Evolutionary conservation across 2,888 invertebrate genomes (phyloP).

Genomic region (Branchipolynoe longqiensis): DNA sequence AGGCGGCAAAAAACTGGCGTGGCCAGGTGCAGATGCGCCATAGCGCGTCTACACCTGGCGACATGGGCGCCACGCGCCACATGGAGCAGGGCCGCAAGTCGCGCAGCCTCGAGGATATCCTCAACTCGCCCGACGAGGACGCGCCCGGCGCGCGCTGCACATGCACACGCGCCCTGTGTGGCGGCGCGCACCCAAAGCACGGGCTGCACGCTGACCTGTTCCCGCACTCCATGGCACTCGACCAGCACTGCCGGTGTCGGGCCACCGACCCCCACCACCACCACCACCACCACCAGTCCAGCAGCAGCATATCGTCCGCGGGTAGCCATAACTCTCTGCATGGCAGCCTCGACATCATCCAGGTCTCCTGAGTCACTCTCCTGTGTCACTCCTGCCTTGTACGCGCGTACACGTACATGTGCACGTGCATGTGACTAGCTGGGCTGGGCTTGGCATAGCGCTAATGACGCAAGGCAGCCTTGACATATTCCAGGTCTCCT

Average conservation of each 20-base stretch:
- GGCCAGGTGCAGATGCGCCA: conserved; percentile 39
- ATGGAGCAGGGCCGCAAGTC: conserved; percentile 75
- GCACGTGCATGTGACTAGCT: too few species aligned
- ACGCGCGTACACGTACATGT: too few species aligned
- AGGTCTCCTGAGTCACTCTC: conserved; percentile 75
- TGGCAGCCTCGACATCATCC: conserved; percentile 80
- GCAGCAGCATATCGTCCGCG: conserved; percentile 80
- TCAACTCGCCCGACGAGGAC: conserved; percentile 74
- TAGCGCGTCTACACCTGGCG: conserved; percentile 42
- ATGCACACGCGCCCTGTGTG: not conserved
- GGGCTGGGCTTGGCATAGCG: too few species aligned
- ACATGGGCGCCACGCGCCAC: conserved; percentile 42
- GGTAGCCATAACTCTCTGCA: conserved; percentile 80
- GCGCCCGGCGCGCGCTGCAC: conserved; percentile 3
- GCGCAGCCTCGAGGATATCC: conserved; percentile 80
- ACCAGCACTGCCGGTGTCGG: conserved; percentile 73
- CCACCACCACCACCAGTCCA: conserved; percentile 79
- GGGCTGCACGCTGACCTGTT: conserved; percentile 70
- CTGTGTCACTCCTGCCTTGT: not conserved
- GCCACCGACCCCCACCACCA: conserved; percentile 73
- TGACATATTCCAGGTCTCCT: too few species aligned
- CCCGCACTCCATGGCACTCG: conserved; percentile 72
- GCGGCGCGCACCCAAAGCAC: not conserved
- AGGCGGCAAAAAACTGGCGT: conserved; percentile 21
- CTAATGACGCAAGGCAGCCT: too few species aligned